These are phyloP conservation scores for Fissipunctia ypsillon DNA, from an alignment of 2,888 invertebrate genomes.

Conservation along the genomic window DNA sequence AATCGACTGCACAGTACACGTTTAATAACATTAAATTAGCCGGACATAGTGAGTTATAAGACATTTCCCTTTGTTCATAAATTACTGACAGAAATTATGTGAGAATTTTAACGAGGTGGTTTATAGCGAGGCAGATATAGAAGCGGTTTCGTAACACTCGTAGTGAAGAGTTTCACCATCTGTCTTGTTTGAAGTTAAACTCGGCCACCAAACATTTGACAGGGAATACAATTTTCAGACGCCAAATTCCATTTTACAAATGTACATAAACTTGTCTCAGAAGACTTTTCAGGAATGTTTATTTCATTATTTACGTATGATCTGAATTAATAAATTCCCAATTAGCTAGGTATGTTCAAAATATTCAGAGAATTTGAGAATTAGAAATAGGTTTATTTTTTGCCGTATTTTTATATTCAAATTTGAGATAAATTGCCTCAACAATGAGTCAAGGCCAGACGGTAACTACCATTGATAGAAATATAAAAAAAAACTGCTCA, in stretches of 20 bases:
- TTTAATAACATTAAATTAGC: slow-evolving; percentile 30
- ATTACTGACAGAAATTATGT: slow-evolving; percentile 55
- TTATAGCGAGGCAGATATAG: slow-evolving; percentile 51
- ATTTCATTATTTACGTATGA: neutral
- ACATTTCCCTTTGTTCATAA: slow-evolving; percentile 52
- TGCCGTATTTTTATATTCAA: slow-evolving; percentile 3
- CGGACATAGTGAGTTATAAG: slow-evolving; percentile 44
- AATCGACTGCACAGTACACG: slow-evolving; percentile 24
- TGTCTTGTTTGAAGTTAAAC: slow-evolving; percentile 61
- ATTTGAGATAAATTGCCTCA: slow-evolving; percentile 10
- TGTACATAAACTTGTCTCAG: neutral
- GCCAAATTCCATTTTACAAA: slow-evolving; percentile 14
- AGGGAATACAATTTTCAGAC: slow-evolving; percentile 26
- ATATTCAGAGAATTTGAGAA: neutral
- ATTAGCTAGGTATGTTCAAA: neutral
- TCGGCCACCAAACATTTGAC: slow-evolving; percentile 52
- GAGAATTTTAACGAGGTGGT: slow-evolving; percentile 55
- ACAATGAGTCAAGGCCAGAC: slow-evolving; percentile 32
- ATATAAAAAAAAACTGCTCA: too few species aligned
- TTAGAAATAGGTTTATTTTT: slow-evolving; percentile 6
- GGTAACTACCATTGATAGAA: too few species aligned
- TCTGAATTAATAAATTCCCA: neutral
- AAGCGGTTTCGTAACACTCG: slow-evolving; percentile 51
- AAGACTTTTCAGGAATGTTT: slow-evolving; percentile 5
- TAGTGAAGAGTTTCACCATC: slow-evolving; percentile 39